These are phyloP conservation scores for Sphaerophoria rueppellii DNA, from an alignment of 2,888 invertebrate genomes.

Conservation along the genomic window DNA sequence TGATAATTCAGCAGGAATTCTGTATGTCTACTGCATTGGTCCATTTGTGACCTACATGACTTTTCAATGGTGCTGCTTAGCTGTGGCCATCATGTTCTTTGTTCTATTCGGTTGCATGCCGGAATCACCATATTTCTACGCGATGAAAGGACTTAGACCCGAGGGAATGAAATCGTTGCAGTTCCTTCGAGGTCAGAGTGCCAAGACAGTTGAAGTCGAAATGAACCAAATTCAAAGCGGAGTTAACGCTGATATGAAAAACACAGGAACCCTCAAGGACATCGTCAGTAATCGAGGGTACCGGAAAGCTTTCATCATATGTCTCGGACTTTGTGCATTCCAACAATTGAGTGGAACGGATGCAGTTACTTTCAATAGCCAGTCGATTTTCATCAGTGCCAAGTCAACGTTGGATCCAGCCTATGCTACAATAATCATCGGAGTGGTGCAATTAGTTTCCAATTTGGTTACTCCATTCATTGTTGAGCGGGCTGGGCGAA, in stretches of 20 bases:
- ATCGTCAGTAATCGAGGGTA: constrained; percentile 87
- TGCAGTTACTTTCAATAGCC: constrained; percentile 90
- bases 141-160: constrained; percentile 83
- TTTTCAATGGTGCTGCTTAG: constrained; percentile 86
- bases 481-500: constrained; percentile 90
- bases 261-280: constrained; percentile 82
- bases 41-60: constrained; percentile 87
- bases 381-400: constrained; percentile 87
- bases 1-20: constrained; percentile 83
- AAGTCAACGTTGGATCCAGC: constrained; percentile 85
- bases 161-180: constrained; percentile 86
- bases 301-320: constrained; percentile 89
- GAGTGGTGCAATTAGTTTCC: constrained; percentile 87
- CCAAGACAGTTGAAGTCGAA: constrained; percentile 85
- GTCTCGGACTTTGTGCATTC: constrained; percentile 88
- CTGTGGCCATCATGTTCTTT: constrained; percentile 85
- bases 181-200: constrained; percentile 86
- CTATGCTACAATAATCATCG: constrained; percentile 88
- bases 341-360: constrained; percentile 93
- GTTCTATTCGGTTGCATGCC: constrained; percentile 88
- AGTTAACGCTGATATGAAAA: constrained; percentile 82
- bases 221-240: constrained; percentile 85
- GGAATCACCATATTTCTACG: constrained; percentile 89
- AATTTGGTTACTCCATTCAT: constrained; percentile 88
- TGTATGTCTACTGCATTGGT: constrained; percentile 88